Evolutionary conservation across 2,888 invertebrate species (phyloP), one percentile per base, ranked within the genome.

Genomic region (Synanthedon tipuliformis): DNA sequence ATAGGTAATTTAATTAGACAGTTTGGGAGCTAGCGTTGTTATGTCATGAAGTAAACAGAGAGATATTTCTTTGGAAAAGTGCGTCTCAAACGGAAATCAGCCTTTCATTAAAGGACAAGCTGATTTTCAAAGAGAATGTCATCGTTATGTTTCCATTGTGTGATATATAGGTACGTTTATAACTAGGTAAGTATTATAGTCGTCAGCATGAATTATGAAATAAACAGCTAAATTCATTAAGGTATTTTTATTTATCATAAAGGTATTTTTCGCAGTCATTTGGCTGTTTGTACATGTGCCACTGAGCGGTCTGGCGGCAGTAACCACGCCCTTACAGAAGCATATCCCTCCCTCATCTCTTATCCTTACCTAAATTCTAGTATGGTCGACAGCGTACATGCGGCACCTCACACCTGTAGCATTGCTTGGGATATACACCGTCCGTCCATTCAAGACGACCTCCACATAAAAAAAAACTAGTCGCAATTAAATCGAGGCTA

Each of bases 91-190:
- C 7, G 50, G 15, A 50, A 50, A 40, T 50, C 50, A 50, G 50
- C 13, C 34, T 50, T 40, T 50, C 50, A 27, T 15, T 45, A 45
- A 55, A 11, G 58, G 55, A 54, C 57, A 53, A 51, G 40, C 55
- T 55, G 49, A 55, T 57, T 55, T 54, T 54, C 51, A 52, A 48
- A 45, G 53, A 51, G 48, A 54, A 56, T 57, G 63, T 67, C 64
- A 73, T 68, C 67, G 64, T 71, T 72, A 73, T 68, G 79, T 84
- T 83, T 79, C 81, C 80, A 78, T 70, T 74, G 85, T 85, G 86
- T 85, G 85, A 85, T 86, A 86, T 34, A 34, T 83, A 84, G 78
- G 69, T 81, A 81, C 78, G 76, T 82, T 81, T 73, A 74, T 34
- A 76, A 74, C 69, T 80, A 74, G 68, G 70, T 74, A 86, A 82